A percentile compares a stretch with the other conserved stretches of the same genome.
These are phyloP conservation scores for Hoplias malabaricus DNA, from an alignment of 2,113 vertebrate species.

Conservation along the genomic window DNA sequence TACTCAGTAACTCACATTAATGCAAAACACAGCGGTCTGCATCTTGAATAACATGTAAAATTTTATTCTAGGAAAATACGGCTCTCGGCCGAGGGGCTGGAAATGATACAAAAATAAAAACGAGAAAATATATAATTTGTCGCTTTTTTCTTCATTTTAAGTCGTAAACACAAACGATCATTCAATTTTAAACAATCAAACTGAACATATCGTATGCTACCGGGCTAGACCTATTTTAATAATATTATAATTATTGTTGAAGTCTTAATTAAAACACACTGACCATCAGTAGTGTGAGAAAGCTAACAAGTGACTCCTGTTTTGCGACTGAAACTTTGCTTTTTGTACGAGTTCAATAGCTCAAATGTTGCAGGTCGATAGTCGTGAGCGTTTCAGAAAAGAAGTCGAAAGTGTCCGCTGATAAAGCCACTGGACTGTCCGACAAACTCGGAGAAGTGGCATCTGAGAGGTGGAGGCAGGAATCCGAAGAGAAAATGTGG, in stretches of 20 bases:
- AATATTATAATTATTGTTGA: slow-evolving; percentile 41
- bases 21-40: slow-evolving; percentile 23
- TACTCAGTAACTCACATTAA: slow-evolving; percentile 12
- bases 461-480: slow-evolving; percentile 89
- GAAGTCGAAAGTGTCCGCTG: slow-evolving; percentile 91
- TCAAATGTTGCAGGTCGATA: slow-evolving; percentile 93
- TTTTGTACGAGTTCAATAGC: slow-evolving; percentile 87
- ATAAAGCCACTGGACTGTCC: slow-evolving; percentile 87
- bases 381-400: slow-evolving; percentile 95
- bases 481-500: slow-evolving; percentile 86
- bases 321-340: slow-evolving; percentile 31
- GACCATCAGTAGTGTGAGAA: slow-evolving; percentile 50
- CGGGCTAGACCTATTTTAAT: slow-evolving; percentile 62
- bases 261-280: slow-evolving; percentile 63
- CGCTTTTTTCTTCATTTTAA: slow-evolving; percentile 79
- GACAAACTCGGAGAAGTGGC: slow-evolving; percentile 89
- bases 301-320: slow-evolving; percentile 38
- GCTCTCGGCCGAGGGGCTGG: slow-evolving; percentile 62
- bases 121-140: slow-evolving; percentile 80
- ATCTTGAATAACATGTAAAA: slow-evolving; percentile 69
- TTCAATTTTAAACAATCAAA: slow-evolving; percentile 66
- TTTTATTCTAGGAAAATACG: slow-evolving; percentile 96
- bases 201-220: slow-evolving; percentile 74
- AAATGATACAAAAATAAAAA: slow-evolving; percentile 93
- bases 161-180: slow-evolving; percentile 72